Conservation (phyloP, 2,888 invertebrate species). For the Petrolisthes cinctipes region DNA sequence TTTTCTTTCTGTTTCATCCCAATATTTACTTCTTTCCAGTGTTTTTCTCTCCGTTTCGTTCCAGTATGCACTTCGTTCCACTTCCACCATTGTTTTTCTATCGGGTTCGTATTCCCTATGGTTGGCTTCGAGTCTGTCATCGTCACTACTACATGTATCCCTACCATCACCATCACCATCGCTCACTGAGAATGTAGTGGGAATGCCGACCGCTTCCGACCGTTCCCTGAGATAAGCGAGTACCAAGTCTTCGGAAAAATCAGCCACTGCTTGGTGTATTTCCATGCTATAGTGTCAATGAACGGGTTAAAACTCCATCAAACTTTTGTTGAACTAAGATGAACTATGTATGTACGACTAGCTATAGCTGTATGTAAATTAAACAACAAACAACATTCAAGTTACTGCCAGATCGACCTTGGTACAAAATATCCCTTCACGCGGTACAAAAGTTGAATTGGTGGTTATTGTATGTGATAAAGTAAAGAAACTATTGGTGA, state of each 20-base stretch:
- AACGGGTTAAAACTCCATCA: constrained; percentile 24
- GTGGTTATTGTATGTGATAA: too few species aligned
- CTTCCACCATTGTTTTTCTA: too few species aligned
- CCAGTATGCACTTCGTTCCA: too few species aligned
- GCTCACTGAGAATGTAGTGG: constrained; percentile 7
- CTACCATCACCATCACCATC: constrained; percentile 26
- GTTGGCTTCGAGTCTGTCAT: constrained; percentile 14
- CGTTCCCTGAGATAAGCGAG: constrained; percentile 28
- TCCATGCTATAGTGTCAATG: constrained; percentile 29
- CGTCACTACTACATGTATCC: constrained; percentile 36
- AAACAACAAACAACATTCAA: neutral
- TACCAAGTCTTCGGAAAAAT: constrained; percentile 50
- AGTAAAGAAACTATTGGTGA: neutral
- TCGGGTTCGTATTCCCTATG: neutral
- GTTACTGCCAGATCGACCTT: neutral
- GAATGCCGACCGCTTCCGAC: constrained; percentile 46
- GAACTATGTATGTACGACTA: neutral
- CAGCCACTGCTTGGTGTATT: constrained; percentile 45
- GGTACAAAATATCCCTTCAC: too few species aligned
- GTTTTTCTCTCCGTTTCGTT: neutral
- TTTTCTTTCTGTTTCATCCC: too few species aligned
- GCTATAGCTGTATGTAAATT: neutral
- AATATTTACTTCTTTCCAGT: neutral
- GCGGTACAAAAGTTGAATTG: too few species aligned
- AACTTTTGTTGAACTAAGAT: neutral